Evolutionary conservation across 1,140 invertebrate genomes (phyloP).

Genomic region (Chironomus tepperi): DNA sequence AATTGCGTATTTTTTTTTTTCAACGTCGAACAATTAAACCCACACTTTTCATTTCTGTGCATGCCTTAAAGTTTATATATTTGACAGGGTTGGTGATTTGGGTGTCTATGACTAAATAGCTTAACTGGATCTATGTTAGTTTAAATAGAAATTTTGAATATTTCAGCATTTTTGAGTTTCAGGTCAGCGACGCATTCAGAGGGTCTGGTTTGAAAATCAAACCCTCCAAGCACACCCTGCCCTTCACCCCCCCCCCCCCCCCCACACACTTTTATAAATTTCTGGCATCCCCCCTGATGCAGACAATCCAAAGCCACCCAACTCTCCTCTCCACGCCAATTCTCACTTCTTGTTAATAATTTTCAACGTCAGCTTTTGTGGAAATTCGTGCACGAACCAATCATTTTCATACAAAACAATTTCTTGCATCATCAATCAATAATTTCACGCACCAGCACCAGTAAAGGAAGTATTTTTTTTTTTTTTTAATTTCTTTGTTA

Average conservation of each 20-base stretch:
- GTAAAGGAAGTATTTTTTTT: background rate
- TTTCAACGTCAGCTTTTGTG: background rate
- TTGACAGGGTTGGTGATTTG: background rate
- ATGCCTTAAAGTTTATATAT: background rate
- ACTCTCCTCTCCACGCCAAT: background rate
- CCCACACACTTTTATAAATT: no score
- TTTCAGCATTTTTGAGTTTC: no score
- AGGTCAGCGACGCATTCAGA: no score
- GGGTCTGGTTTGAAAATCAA: no score
- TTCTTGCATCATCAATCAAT: conserved; percentile 20
- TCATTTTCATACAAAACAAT: background rate
- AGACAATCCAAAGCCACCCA: background rate
- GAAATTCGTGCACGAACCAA: background rate
- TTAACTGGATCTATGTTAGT: no score
- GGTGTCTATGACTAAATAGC: background rate
- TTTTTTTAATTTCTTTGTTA: no score
- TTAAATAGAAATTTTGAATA: no score
- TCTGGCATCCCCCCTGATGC: no score
- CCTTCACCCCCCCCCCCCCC: no score
- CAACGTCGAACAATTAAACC: background rate
- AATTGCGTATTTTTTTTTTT: background rate
- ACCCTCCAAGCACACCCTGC: no score
- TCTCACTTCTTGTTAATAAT: background rate
- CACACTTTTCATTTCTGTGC: background rate
- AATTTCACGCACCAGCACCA: conserved; percentile 11